A percentile compares a stretch with the other conserved stretches of the same genome.
Conservation (phyloP, 53 echinoderm and acorn worm genomes). For the Astropecten irregularis region DNA sequence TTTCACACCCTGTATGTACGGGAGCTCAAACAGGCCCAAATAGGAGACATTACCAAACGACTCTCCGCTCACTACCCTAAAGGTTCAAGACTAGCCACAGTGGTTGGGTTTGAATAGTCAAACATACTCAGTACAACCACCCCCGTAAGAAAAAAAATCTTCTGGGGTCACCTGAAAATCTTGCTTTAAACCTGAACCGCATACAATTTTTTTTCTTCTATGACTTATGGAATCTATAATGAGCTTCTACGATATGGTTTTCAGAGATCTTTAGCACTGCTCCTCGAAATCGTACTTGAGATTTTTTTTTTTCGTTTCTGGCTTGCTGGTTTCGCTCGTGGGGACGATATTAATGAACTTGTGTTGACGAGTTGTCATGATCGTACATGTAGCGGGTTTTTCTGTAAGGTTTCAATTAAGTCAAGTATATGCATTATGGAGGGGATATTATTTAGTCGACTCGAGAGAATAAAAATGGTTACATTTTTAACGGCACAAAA, state of each 20-base stretch:
- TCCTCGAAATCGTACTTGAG: neutral
- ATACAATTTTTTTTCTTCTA: neutral
- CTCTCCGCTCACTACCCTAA: slow-evolving; percentile 15
- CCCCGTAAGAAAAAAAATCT: neutral
- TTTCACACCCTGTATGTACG: slow-evolving; percentile 33
- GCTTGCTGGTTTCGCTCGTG: neutral
- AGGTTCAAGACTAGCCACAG: neutral
- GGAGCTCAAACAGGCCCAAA: slow-evolving; percentile 32
- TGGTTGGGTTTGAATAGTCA: slow-evolving; percentile 31
- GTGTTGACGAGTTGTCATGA: neutral
- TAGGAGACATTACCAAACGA: neutral
- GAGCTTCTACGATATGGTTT: slow-evolving; percentile 38
- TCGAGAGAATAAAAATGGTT: no score
- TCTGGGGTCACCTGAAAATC: no score
- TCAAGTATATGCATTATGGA: slow-evolving; percentile 3
- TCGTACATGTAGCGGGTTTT: slow-evolving; percentile 20
- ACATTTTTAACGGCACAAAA: no score
- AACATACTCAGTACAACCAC: neutral
- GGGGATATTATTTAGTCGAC: no score
- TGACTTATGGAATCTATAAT: neutral
- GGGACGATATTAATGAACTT: slow-evolving; percentile 1
- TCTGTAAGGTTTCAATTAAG: slow-evolving; percentile 27
- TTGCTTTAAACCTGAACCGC: neutral
- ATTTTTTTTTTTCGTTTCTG: neutral
- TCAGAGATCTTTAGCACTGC: slow-evolving; percentile 6